Percentiles rank a stretch among this genome's conserved stretches.
These are phyloP conservation scores for Lottia scabra DNA, from an alignment of 2,888 invertebrate species.

Conservation along the genomic window DNA sequence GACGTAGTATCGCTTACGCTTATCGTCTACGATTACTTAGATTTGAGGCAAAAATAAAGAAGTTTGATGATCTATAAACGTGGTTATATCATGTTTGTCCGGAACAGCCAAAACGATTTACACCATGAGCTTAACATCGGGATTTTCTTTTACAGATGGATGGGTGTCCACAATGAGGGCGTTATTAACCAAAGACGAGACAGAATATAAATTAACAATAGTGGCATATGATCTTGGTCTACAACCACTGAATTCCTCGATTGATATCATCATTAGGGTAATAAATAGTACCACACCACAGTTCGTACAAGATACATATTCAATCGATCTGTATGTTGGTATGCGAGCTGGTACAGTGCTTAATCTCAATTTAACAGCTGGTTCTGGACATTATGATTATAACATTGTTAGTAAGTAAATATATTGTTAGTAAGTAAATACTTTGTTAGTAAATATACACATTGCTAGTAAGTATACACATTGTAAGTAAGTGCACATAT, in stretches of 20 bases:
- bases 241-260: constrained; percentile 18
- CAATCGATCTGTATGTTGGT: constrained; percentile 51
- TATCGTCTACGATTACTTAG: no score
- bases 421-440: no score
- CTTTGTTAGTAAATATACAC: no score
- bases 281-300: constrained; percentile 56
- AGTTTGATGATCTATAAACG: no score
- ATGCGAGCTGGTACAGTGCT: constrained; percentile 44
- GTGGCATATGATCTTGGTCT: constrained; percentile 33
- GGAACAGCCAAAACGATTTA: no score
- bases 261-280: constrained; percentile 52
- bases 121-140: no score
- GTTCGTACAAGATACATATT: constrained; percentile 53
- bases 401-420: constrained; percentile 46
- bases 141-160: neutral
- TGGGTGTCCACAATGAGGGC: neutral
- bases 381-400: constrained; percentile 55
- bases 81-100: no score
- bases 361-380: constrained; percentile 53
- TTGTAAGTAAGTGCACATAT: constrained; percentile 40
- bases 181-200: neutral
- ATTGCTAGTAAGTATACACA: no score
- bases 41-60: no score
- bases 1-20: no score
- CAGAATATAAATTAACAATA: constrained; percentile 30